A percentile compares a stretch with the other conserved stretches of the same genome.
These are phyloP conservation scores for Pseudobourletiella spinata DNA, from an alignment of 1,140 invertebrate species.

Conservation along the genomic window DNA sequence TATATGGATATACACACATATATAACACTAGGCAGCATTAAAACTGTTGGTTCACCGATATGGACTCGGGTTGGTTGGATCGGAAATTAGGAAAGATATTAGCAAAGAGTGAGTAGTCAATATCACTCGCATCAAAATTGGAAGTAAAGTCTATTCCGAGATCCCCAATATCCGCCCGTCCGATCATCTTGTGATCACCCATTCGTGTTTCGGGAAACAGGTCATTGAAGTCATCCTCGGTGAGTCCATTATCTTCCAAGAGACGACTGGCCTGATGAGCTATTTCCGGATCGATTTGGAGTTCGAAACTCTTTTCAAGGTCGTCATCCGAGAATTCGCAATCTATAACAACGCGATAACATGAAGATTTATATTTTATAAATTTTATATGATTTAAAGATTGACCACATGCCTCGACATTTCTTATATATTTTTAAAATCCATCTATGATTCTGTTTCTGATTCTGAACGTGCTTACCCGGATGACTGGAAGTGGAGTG, in stretches of 20 bases:
- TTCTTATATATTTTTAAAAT: not conserved
- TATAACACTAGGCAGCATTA: not conserved
- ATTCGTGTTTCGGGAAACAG: slow-evolving; percentile 50
- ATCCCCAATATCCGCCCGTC: slow-evolving; percentile 20
- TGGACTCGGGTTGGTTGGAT: slow-evolving; percentile 25
- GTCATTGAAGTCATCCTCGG: slow-evolving; percentile 82
- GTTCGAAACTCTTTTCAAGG: slow-evolving; percentile 44
- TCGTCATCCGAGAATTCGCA: slow-evolving; percentile 35
- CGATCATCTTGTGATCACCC: slow-evolving; percentile 21
- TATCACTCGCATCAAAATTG: slow-evolving; percentile 30
- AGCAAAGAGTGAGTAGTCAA: slow-evolving; percentile 32
- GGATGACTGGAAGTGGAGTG: slow-evolving; percentile 30
- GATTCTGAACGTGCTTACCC: slow-evolving; percentile 23
- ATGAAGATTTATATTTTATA: not conserved
- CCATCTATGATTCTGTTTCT: not conserved
- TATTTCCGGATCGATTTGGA: slow-evolving; percentile 38
- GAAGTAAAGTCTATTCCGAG: slow-evolving; percentile 27
- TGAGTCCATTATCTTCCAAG: slow-evolving; percentile 75
- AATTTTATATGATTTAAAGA: slow-evolving; percentile 7
- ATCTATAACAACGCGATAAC: slow-evolving; percentile 17
- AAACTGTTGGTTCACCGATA: slow-evolving; percentile 31
- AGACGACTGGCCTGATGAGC: slow-evolving; percentile 46
- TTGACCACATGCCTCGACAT: not conserved
- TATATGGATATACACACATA: no score
- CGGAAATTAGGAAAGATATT: slow-evolving; percentile 33